Base-by-base conservation (phyloP, 2,797 vertebrate species). In the Bothrops alternatus region DNA sequence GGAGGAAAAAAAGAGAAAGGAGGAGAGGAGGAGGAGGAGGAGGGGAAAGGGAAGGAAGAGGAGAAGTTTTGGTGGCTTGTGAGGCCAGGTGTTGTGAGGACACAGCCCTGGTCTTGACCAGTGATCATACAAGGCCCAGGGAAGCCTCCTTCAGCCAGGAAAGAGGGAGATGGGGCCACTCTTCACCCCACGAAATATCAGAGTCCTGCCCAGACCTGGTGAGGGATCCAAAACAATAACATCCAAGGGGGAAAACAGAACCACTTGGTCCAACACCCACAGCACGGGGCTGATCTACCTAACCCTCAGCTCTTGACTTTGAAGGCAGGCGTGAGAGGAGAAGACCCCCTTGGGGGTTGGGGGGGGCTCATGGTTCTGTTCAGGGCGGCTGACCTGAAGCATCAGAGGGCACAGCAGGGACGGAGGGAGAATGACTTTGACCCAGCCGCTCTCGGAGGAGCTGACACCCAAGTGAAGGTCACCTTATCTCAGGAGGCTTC, bases 231-330 rank as follows among this genome's bases (percentile, higher is more conserved):
- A 5, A 69, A 32, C 4, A n/a, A 5, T 4, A 28, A 61, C 7
- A 3, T 26, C 8, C 3, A 61, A 11, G 2, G 2, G 10, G 11
- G 2, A 3, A 0, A 63, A 65, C 2, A 4, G 26, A n/a, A 13
- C 12, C 12, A 0, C 0, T 3, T 63, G 61, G 61, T 10, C 26
- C 61, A 28, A 28, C 0, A 2, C 11, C 61, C 61, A 11, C 10
- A 12, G 10, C 61, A 4, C 1, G 25, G 5, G 61, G 61, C 61
- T n/a, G 28, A 6, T 14, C 28, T 1, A 5, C 63, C 63, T 14
- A 1, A 16, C 65, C 14, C 2, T 6, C 65, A 32, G 2, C 65
- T 5, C 63, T 32, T 16, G 28, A 4, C 63, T 65, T n/a, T 5
- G 28, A 3, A 69, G 26, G 0, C 1, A 69, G 26, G 0, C 25